phyloP scores from a whole-genome alignment of 2,113 vertebrate genomes.

The Crotalus helleri region DNA sequence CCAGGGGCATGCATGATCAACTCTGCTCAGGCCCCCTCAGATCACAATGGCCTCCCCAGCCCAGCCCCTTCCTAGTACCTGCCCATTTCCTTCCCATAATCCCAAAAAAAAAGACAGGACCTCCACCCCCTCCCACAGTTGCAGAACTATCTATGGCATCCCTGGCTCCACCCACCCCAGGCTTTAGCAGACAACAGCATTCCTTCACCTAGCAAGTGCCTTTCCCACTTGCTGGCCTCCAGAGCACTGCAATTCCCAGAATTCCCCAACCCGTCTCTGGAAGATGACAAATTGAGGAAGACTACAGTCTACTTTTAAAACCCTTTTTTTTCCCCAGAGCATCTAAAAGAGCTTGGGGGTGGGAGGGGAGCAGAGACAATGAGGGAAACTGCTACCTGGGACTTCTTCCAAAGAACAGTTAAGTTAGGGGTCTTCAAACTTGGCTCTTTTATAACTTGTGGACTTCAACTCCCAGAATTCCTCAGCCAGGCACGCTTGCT shows the following conservation, averaged over 20 bases:
- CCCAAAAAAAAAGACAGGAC: not conserved
- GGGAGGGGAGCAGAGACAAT: not conserved
- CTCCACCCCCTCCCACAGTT: no score
- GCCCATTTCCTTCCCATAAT: not conserved
- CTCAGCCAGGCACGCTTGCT: no score
- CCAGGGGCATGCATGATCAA: not conserved
- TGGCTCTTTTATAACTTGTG: not conserved
- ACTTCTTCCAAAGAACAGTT: not conserved
- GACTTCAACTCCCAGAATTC: not conserved
- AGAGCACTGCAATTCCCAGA: not conserved
- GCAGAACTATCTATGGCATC: not conserved
- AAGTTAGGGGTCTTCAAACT: no score
- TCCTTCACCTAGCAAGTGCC: not conserved
- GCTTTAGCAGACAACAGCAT: no score
- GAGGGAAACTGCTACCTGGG: not conserved
- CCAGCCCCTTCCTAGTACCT: not conserved
- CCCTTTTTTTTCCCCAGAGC: not conserved
- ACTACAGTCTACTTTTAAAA: not conserved
- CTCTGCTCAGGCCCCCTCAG: not conserved
- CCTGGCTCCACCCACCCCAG: not conserved
- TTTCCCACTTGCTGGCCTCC: not conserved
- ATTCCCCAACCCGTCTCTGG: not conserved
- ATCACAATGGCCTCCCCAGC: not conserved
- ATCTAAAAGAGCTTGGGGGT: no score
- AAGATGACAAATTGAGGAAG: not conserved